These are phyloP conservation scores for Megaceryle alcyon DNA, from an alignment of 2,797 vertebrate species.

Conservation along the genomic window DNA sequence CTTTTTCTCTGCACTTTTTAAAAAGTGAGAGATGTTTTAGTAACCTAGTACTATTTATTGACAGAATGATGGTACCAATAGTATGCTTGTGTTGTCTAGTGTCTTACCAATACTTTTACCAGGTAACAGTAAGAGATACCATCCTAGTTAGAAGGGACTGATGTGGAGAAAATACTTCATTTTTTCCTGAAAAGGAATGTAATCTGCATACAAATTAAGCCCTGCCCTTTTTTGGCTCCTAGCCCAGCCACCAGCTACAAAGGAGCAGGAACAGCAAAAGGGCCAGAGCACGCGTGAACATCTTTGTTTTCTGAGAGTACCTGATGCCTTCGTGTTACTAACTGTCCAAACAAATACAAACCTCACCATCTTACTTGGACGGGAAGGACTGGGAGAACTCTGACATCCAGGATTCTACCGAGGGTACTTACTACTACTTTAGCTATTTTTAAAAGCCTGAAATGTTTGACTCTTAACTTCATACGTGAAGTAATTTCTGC, in stretches of 20 bases:
- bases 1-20: background rate
- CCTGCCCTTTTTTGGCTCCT: slow-evolving; percentile 46
- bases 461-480: background rate
- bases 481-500: background rate
- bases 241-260: slow-evolving; percentile 1
- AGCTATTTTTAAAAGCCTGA: background rate
- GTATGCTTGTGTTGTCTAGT: background rate
- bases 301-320: background rate
- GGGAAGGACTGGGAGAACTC: background rate
- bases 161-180: background rate
- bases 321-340: background rate
- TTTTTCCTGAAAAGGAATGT: background rate
- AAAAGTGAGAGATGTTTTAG: background rate
- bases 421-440: slow-evolving; percentile 29
- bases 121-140: background rate
- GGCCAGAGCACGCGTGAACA: background rate
- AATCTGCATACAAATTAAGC: slow-evolving; percentile 37
- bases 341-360: background rate
- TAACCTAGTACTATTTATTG: background rate
- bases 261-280: slow-evolving; percentile 28
- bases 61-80: background rate
- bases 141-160: background rate
- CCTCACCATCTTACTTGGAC: background rate
- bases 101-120: background rate
- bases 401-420: background rate